Evolutionary conservation across 1,140 invertebrate genomes (phyloP).

Genomic region (Hyphantria cunea): DNA sequence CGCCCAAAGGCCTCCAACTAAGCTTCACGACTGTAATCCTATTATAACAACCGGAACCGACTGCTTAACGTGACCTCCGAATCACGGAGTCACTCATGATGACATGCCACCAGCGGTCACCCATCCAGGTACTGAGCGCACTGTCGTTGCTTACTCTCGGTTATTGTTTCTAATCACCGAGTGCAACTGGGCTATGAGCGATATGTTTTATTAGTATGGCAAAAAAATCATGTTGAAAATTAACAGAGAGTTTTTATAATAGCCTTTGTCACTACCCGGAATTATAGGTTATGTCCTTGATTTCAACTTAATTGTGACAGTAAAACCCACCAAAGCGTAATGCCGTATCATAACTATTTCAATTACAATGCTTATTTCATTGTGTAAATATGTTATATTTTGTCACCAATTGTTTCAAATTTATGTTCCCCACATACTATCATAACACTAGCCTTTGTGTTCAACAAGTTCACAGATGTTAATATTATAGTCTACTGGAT

Average conservation of each 20-base stretch:
- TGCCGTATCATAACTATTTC: slow-evolving; percentile 7
- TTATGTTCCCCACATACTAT: neutral
- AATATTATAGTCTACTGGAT: neutral
- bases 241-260: neutral
- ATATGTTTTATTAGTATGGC: too few species aligned
- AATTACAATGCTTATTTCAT: slow-evolving; percentile 9
- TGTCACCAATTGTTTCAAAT: neutral
- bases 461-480: neutral
- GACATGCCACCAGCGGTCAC: too few species aligned
- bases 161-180: neutral
- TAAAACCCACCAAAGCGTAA: neutral
- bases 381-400: slow-evolving; percentile 19
- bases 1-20: too few species aligned
- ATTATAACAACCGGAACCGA: too few species aligned
- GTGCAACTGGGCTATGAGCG: neutral
- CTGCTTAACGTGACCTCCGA: too few species aligned
- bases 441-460: neutral
- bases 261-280: slow-evolving; percentile 1
- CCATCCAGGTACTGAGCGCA: too few species aligned
- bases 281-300: slow-evolving; percentile 10
- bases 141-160: too few species aligned
- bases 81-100: too few species aligned
- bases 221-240: neutral
- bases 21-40: too few species aligned
- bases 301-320: slow-evolving; percentile 4